phyloP scores from a whole-genome alignment of 2,113 vertebrate genomes.

The Hassar affinis region DNA sequence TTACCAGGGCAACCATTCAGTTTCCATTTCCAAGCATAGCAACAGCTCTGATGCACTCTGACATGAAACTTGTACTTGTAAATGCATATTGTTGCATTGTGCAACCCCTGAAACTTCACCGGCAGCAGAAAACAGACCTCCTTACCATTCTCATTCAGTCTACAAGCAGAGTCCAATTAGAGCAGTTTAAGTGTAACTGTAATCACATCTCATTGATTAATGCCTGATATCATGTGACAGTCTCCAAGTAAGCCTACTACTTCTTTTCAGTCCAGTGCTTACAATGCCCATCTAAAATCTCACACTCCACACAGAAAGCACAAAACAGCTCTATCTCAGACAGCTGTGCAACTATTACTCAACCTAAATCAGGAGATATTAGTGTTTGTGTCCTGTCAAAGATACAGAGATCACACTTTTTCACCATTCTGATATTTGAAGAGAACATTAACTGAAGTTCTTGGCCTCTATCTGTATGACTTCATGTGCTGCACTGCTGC shows the following conservation, averaged over 20 bases:
- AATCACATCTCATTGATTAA: slow-evolving; percentile 34
- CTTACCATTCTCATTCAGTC: slow-evolving; percentile 34
- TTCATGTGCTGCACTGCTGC: too few relatives aligned
- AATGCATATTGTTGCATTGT: background rate
- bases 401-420: too few relatives aligned
- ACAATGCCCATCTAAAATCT: background rate
- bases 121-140: background rate
- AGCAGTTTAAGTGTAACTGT: slow-evolving; percentile 39
- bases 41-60: slow-evolving; percentile 13
- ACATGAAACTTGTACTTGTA: background rate
- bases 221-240: slow-evolving; percentile 21
- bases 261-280: background rate
- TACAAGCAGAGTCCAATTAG: slow-evolving; percentile 52
- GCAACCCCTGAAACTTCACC: background rate
- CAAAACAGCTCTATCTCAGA: background rate
- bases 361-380: background rate
- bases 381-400: background rate
- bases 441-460: too few relatives aligned
- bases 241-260: slow-evolving; percentile 14
- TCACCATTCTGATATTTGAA: too few relatives aligned
- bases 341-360: background rate
- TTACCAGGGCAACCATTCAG: slow-evolving; percentile 38
- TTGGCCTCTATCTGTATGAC: too few relatives aligned
- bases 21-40: background rate
- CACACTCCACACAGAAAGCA: background rate